Evolutionary conservation across 2,113 vertebrate species (phyloP), one percentile per base, ranked within the genome.

Genomic region (Ellobius talpinus): DNA sequence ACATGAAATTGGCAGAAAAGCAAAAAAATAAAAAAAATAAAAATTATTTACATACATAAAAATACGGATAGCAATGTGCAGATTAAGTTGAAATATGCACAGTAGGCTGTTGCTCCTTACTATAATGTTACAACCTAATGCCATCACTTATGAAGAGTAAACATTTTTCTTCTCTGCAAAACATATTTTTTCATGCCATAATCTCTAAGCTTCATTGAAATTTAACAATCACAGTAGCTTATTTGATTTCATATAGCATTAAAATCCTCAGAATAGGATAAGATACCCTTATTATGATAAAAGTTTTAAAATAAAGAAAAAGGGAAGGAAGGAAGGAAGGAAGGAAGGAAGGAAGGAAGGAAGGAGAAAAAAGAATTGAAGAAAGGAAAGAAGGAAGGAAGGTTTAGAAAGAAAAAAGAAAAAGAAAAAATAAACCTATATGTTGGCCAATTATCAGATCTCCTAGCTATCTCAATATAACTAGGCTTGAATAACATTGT

Each of bases 121-220:
- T 26, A n/a, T 76, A 29, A 42, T 93, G 5, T 91, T 96, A n/a
- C 66, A 95, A 52, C 4, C 14, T 36, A 90, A 78, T 84, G 52
- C 1, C 39, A 95, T 66, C 23, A 81, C 79, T 82, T 87, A 63
- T 39, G 66, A 95, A 95, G 6, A 72, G 47, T 19, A 95, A 65
- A 16, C 68, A 42, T 74, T 58, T 93, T 94, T 68, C 17, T 90
- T 77, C 17, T 86, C 33, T 66, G 73, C 3, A 88, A 95, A 91
- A 86, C 4, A 45, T 89, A 65, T 50, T 82, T 89, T 91, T 91
- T 82, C 36, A 89, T 29, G 63, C 58, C n/a, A 92, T 66, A 78
- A 96, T 91, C 91, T 36, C n/a, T 81, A 79, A 88, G 2, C 82
- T 70, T 87, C 33, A 72, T 55, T 72, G 74, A 58, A 19, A 58